Conservation (phyloP, 2,888 invertebrate species). For the Sinodicranocentrus sp. region DNA sequence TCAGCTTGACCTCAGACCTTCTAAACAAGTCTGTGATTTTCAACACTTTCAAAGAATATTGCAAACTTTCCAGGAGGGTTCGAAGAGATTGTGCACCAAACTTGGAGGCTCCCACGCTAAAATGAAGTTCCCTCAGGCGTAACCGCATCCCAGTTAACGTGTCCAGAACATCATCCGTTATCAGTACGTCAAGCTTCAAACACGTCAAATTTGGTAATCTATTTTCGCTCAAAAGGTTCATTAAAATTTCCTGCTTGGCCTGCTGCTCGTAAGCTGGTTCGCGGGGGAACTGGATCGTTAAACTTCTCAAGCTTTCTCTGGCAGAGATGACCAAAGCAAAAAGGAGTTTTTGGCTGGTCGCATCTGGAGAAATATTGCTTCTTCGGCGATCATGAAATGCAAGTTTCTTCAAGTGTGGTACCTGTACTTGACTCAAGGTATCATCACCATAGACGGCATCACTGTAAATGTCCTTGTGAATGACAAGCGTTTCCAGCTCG, state of each 20-base stretch:
- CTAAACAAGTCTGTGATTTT: conserved; percentile 67
- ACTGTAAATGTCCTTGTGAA: conserved; percentile 67
- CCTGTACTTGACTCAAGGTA: conserved; percentile 1
- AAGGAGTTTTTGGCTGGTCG: conserved; percentile 44
- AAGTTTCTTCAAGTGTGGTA: conserved; percentile 53
- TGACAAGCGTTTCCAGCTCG: conserved; percentile 57
- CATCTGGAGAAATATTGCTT: conserved; percentile 56
- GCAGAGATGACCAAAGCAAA: conserved; percentile 51
- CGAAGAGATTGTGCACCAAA: conserved; percentile 51
- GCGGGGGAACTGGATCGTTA: conserved; percentile 62
- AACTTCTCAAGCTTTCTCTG: conserved; percentile 39
- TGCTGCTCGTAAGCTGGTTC: conserved; percentile 66
- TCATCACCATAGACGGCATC: conserved; percentile 57
- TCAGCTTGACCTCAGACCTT: conserved; percentile 63
- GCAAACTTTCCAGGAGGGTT: conserved; percentile 38
- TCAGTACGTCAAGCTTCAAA: conserved; percentile 65
- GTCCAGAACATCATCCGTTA: conserved; percentile 62
- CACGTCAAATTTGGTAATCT: conserved; percentile 45
- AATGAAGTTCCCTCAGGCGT: conserved; percentile 54
- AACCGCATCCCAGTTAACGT: conserved; percentile 47
- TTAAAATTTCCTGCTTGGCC: conserved; percentile 60
- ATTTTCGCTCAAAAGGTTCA: conserved; percentile 48
- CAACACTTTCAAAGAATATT: conserved; percentile 54
- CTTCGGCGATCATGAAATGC: conserved; percentile 60
- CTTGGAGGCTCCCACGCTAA: conserved; percentile 68